Base-by-base conservation (phyloP, 2,113 vertebrate genomes). In the Seriola quinqueradiata region DNA sequence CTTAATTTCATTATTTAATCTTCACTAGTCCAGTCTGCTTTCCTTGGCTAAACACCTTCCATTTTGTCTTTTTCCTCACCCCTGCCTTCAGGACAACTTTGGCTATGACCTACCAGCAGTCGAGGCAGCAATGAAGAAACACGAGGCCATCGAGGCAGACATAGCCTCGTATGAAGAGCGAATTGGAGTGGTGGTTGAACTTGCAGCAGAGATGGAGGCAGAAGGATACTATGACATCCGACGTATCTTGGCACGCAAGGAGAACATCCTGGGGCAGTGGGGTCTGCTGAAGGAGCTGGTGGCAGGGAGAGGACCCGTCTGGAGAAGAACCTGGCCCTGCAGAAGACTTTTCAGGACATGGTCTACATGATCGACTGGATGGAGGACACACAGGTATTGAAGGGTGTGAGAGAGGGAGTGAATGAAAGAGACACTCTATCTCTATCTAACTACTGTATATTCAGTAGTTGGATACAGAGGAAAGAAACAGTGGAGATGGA, bases 281-380 rank as follows among this genome's bases (percentile, higher is more conserved):
- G 94, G 92, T 19, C 95, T 99, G 12, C 91, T 99, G 78, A 97
- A 96, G 0, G 96, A 97, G 89, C 94, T 99, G 83, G 94, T 99
- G 4, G 85, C 93, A 0, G 96, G 96, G 25, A 95, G 6, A 94
- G 96, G 1, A 86, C 90, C 0, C 96, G 98, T 11, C 95, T 99
- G 0, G 97, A 99, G 93, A 97, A 98, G 95, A 98, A 98, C 85
- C 81, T 99, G 83, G 96, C 96, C 0, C 92, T 99, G 54, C 98
- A 99, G 94, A 98, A 96, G 81, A 96, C 97, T 84, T 99, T 99
- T 86, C 98, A 99, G 91, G 98, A 99, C 86, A 99, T 99, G 98
- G 98, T 99, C 76, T 97, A 99, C 93, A 99, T 99, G 98, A 99
- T 99, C 0, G 97, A 98, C 92, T 99, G 98, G 98, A 99, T 99